Evolutionary conservation across 2,888 invertebrate species (phyloP), one percentile per base, ranked within the genome.

Genomic region (Andrena haemorrhoa): DNA sequence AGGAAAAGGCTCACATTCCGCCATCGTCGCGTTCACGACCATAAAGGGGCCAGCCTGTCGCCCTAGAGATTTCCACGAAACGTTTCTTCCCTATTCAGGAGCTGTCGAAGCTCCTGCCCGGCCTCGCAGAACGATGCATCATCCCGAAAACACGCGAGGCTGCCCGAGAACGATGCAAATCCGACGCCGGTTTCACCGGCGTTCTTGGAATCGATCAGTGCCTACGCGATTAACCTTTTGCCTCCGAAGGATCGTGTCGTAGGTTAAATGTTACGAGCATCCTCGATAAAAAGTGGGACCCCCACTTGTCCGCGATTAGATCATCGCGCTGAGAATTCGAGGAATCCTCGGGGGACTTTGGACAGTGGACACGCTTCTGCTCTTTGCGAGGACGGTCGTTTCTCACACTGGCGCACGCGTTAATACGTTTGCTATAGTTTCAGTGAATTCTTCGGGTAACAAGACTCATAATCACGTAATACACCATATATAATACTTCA

Each of bases 191-290:
- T 71, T 72, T 77, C 58, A 63, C 20, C 35, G 26, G 16, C 61
- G 58, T 66, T 71, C 61, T 20, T 35, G 61, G 71, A 79, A 77
- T 78, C 66, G 70, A 77, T 71, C 70, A 47, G 35, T 16, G 63
- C 23, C 58, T 33, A 63, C 31, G 31, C 65, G 78, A 77, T 66
- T 79, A 53, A 79, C 79, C 79, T 79, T 61, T 78, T 35, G 61
- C 60, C 76, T 76, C 6, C 49, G 33, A 64, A 12, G 29, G 77
- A 47, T 56, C 33, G 56, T 69, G 76, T 76, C 69, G 56, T 49
- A 63, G 78, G 56, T 79, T 35, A 79, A 75, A 69, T 56, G 75
- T 56, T 70, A 68, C 61, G 61, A 68, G 47, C 76, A 56, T 75
- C 69, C 33, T 63, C 26, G 76, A 64, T 56, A 76, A 76, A 79